Evolutionary conservation across 2,888 invertebrate species (phyloP), one percentile per base, ranked within the genome.

Genomic region (Rugalucina vietnamica): DNA sequence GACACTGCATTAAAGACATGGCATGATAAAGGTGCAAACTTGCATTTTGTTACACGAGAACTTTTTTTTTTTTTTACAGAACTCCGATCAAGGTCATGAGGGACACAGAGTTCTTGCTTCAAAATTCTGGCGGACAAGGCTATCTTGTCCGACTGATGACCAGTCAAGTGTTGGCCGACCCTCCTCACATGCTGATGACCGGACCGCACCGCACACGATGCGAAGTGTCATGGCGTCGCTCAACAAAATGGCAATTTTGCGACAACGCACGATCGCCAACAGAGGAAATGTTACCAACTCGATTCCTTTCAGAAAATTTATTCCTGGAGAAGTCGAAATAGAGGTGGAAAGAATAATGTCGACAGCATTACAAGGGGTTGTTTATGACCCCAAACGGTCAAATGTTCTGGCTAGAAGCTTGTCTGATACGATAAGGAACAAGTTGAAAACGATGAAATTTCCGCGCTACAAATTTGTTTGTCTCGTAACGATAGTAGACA

Each of bases 401-500:
- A 78, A 76, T 24, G 54, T 75, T 10, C 70, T 90, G 39, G 82
- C 86, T 0, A 81, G 80, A 32, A 80, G 79, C 29, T 74, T 90
- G n/a, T 85, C 88, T 29, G 90, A 90, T 14, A 79, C 72, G 14
- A 79, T 88, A 4, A 86, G 82, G 76, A 70, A 80, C n/a, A 85
- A 81, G 57, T 82, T 90, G 0, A 90, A 90, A 69, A 79, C 78
- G 3, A 82, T 90, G 81, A 87, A 88, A 69, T 90, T 84, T 77
- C 90, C 90, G 0, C 78, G 90, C 10, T 90, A 88, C 70, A 88
- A 87, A 43, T 86, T 90, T 50, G 86, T 90, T 12, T 76, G 83
- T 5, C 50, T 83, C 29, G 88, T 90, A n/a, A 84, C 88, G 1
- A 87, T 90, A 57, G 82, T 81, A 29, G 87, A 87, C 37, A 79